Conservation (phyloP, 2,113 vertebrate species). For the Albula goreensis region DNA sequence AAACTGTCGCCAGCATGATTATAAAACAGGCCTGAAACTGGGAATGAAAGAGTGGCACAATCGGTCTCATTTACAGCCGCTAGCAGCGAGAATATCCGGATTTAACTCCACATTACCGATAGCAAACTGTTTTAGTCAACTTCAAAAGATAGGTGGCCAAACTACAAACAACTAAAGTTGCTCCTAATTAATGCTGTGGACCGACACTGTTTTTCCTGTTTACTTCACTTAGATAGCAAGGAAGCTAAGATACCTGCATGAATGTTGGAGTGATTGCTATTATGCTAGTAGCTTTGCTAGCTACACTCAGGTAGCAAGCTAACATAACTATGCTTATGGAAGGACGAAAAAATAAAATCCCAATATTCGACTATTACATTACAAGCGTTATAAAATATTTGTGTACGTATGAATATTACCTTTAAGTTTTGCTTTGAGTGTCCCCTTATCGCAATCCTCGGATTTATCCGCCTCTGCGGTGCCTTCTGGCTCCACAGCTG, state of each 20-base stretch:
- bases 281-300: background rate
- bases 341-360: background rate
- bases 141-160: background rate
- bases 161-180: background rate
- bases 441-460: conserved; percentile 24
- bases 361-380: background rate
- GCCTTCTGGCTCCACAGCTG: conserved; percentile 29
- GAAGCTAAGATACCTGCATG: no score
- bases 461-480: conserved; percentile 45
- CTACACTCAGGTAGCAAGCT: background rate
- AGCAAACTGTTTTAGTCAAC: no score
- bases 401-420: background rate
- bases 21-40: no score
- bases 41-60: no score
- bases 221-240: background rate
- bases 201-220: background rate
- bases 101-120: no score
- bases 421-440: background rate
- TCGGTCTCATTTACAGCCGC: no score
- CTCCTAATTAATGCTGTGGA: background rate
- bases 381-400: background rate
- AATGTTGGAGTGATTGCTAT: no score
- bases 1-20: no score
- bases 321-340: background rate
- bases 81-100: no score